Evolutionary conservation across 2,113 vertebrate genomes (phyloP), one percentile per base, ranked within the genome.

Genomic region (Centropus unirufus): DNA sequence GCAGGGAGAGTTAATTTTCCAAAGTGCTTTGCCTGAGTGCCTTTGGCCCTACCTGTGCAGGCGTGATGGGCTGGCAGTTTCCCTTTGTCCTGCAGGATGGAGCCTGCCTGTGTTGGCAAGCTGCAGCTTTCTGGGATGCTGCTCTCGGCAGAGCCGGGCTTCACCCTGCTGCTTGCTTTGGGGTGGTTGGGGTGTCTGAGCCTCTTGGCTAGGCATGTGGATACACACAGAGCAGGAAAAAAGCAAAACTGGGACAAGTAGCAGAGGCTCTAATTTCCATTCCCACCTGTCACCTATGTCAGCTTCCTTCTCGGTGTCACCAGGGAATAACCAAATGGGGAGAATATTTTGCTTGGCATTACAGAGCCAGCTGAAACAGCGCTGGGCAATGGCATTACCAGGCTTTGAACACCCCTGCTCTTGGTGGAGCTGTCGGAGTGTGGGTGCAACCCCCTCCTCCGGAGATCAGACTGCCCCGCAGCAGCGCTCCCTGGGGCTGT

Each of bases 31-130:
- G 22, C 52, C 55, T 21, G 29, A 0, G 5, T 92, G 66, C 17
- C 59, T 70, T 79, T 44, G 73, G 36, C 39, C 12, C 54, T 24
- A 1, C 9, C 36, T 4, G 3, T 21, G 55, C 55, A n/a, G 52
- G 58, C 12, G 5, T 2, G 20, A 12, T 8, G 39, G 62, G 11
- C 32, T 18, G 55, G 13, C 12, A 3, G n/a, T 85, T 34, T 12
- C 20, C 26, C 13, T 79, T n/a, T 44, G 10, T 26, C 11, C 55
- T 11, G 7, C n/a, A 30, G 64, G n/a, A 74, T 0, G 8, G 23
- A 59, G 49, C 58, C 27, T 2, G 1, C 14, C 32, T 0, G 2
- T 10, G 10, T 67, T 13, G 40, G 51, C 0, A 13, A 49, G 40
- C 18, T 1, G 4, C 52, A 44, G 72, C 19, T 87, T 81, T 64